phyloP scores from a whole-genome alignment of 1,140 invertebrate species.

The Popillia japonica region DNA sequence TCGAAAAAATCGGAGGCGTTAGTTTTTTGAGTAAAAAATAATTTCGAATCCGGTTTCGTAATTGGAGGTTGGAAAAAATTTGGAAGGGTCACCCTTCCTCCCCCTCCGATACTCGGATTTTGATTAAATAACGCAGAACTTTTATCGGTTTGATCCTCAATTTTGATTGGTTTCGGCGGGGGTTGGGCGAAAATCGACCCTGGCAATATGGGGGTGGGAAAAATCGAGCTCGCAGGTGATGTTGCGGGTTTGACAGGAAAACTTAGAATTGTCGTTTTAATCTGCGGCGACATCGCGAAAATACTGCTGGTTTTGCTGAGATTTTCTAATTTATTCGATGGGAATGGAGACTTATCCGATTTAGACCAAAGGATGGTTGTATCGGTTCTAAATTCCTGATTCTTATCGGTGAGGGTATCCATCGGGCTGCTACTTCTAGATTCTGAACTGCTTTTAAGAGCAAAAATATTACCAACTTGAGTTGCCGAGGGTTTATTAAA shows the following conservation, averaged over 20 bases:
- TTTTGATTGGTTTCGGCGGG: background rate
- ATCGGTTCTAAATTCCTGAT: background rate
- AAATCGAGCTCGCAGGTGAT: background rate
- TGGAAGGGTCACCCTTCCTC: background rate
- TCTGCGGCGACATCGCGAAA: background rate
- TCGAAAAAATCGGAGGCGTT: background rate
- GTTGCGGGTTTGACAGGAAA: background rate
- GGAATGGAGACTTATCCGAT: background rate
- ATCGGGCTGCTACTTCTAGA: constrained; percentile 47
- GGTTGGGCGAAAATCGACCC: background rate
- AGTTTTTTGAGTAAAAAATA: background rate
- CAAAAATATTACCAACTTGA: constrained; percentile 42
- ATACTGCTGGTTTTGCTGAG: background rate
- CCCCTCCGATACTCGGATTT: too few species aligned
- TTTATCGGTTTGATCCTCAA: background rate
- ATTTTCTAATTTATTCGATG: background rate
- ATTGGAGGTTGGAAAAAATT: background rate
- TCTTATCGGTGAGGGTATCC: constrained; percentile 27
- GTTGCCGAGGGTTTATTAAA: constrained; percentile 41
- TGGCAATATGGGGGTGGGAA: background rate
- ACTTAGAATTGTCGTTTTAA: background rate
- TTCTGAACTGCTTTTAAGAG: constrained; percentile 44
- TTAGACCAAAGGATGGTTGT: background rate
- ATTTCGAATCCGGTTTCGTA: background rate
- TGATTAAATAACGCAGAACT: background rate